These are phyloP conservation scores for Phylloscopus collybita DNA, from an alignment of 2,797 vertebrate genomes.

Conservation along the genomic window DNA sequence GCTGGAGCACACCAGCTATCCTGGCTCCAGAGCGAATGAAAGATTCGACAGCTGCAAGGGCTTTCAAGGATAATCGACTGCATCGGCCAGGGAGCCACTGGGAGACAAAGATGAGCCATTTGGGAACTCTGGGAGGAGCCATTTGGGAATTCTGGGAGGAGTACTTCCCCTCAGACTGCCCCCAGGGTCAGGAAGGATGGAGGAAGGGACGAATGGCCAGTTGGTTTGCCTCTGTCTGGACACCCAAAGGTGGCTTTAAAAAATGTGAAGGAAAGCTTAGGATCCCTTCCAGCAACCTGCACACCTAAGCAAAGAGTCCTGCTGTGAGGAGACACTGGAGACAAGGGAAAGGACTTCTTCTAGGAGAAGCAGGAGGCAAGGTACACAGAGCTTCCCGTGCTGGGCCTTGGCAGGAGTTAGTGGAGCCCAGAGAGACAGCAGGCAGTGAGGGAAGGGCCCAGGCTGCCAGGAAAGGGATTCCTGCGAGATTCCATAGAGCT, in stretches of 20 bases:
- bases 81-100: not conserved
- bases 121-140: not conserved
- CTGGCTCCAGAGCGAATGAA: not conserved
- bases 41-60: not conserved
- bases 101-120: not conserved
- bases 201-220: accelerated
- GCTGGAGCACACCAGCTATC: not conserved
- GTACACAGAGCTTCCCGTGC: not conserved
- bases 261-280: not conserved
- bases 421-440: not conserved
- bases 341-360: not conserved
- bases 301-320: not conserved
- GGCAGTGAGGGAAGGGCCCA: not conserved
- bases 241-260: not conserved
- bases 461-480: not conserved
- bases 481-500: accelerated
- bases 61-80: conserved; percentile 19
- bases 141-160: not conserved
- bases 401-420: not conserved
- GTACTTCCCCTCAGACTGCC: not conserved
- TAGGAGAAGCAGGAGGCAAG: not conserved
- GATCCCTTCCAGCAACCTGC: not conserved
- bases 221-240: not conserved
- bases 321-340: not conserved
- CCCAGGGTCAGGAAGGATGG: not conserved